phyloP scores from a whole-genome alignment of 2,888 invertebrate genomes.

The Eumerus sabulonum region DNA sequence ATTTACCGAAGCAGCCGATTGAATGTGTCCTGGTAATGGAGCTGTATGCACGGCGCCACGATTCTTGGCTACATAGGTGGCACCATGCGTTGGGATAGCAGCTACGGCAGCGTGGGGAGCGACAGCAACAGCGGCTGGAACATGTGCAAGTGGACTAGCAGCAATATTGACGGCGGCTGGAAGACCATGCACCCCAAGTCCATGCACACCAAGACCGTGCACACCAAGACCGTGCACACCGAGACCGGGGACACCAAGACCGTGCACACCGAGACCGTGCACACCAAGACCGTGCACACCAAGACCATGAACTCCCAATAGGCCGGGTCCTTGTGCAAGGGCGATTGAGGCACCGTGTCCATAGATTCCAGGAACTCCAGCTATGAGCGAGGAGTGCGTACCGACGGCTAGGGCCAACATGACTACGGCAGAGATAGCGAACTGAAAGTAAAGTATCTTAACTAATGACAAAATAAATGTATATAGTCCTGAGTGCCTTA shows the following conservation, averaged over 20 bases:
- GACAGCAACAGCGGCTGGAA: conserved; percentile 57
- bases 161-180: conserved; percentile 51
- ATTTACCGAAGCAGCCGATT: conserved; percentile 75
- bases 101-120: conserved; percentile 58
- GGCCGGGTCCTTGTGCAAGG: conserved; percentile 68
- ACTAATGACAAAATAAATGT: background rate
- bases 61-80: conserved; percentile 77
- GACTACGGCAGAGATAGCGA: conserved; percentile 76
- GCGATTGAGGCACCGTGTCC: conserved; percentile 49
- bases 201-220: conserved; percentile 28
- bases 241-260: conserved; percentile 18
- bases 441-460: conserved; percentile 69
- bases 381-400: conserved; percentile 75
- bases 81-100: conserved; percentile 63
- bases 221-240: conserved; percentile 12
- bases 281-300: conserved; percentile 25
- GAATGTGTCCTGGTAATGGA: conserved; percentile 79
- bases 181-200: conserved; percentile 27
- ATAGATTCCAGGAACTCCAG: conserved; percentile 43
- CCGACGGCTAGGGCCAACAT: conserved; percentile 77
- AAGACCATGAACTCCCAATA: conserved; percentile 39
- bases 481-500: conserved; percentile 44
- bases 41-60: conserved; percentile 80
- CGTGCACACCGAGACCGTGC: conserved; percentile 36
- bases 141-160: conserved; percentile 51